Base-by-base conservation (phyloP, 2,797 vertebrate genomes). In the Epinephelus awoara region DNA sequence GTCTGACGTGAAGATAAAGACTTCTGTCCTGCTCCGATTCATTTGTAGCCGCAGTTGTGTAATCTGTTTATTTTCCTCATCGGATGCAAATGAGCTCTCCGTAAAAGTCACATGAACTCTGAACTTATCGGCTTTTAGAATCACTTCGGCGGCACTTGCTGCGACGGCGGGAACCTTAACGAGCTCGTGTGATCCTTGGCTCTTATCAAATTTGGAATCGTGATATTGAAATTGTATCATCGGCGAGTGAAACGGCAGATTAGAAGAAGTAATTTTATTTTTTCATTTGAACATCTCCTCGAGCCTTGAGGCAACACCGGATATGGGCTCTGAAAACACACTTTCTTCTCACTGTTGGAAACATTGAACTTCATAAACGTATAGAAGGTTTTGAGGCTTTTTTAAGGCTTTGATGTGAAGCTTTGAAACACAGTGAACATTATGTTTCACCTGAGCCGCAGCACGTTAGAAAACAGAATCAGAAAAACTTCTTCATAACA, bases 21-120 rank as follows among this genome's bases (percentile, higher is more conserved):
- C 69, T 61, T 72, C 51, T 58, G 74, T 68, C 61, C 77, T 64
- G 65, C 73, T 70, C 70, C 1, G 51, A n/a, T 72, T 84, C 27
- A 27, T 66, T 75, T 71, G 55, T 10, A 67, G 64, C 56, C 11
- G 42, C 50, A 8, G 67, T 78, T 79, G 87, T 84, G 80, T 88
- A 85, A 90, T 89, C 83, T 80, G 79, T 88, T 85, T 84, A 69
- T 77, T 79, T 70, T 67, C 25, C 62, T 11, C 66, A 52, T 86
- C 76, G 46, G 77, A 91, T 82, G 61, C 63, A 70, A 82, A 74
- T 34, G 69, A 77, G 70, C 44, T 57, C 58, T 52, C 72, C 44
- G 14, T 51, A 9, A 66, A 66, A 86, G 84, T 89, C 84, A 72
- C 84, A 46, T 65, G 75, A 77, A 75, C 88, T 77, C 64, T 59